A percentile compares a stretch with the other conserved stretches of the same genome.
Conservation (phyloP, 1,140 invertebrate species). For the Acyrthosiphon pisum region DNA sequence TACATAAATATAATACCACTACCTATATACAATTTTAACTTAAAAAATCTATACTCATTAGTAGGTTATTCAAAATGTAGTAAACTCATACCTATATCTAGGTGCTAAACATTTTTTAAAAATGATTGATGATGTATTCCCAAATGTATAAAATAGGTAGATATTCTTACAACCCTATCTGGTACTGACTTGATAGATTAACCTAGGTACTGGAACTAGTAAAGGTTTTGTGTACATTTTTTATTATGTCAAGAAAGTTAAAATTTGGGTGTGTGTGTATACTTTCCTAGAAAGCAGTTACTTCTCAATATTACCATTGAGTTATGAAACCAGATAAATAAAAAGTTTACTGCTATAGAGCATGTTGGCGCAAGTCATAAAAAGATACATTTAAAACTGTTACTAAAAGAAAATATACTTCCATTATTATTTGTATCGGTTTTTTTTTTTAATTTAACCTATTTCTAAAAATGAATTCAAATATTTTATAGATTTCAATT, state of each 20-base stretch:
- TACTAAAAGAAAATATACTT: background rate
- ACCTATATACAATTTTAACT: background rate
- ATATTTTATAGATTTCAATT: background rate
- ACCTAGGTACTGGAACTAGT: background rate
- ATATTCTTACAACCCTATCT: background rate
- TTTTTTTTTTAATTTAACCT: conserved; percentile 11
- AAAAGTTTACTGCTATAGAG: background rate
- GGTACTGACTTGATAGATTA: background rate
- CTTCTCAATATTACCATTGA: background rate
- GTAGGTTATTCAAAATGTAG: background rate
- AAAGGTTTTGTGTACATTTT: background rate
- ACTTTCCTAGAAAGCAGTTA: background rate
- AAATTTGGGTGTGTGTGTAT: background rate
- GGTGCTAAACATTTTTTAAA: background rate
- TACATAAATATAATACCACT: background rate
- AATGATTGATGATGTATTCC: background rate
- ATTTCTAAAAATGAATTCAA: background rate
- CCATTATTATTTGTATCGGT: background rate
- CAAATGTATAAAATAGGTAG: background rate
- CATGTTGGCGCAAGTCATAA: background rate
- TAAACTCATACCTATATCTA: background rate
- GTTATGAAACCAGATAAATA: conserved; percentile 11
- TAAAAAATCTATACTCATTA: background rate
- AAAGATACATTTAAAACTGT: background rate
- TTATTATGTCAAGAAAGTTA: background rate